Conservation (phyloP, 1,140 invertebrate genomes). For the Chlorops oryzae region DNA sequence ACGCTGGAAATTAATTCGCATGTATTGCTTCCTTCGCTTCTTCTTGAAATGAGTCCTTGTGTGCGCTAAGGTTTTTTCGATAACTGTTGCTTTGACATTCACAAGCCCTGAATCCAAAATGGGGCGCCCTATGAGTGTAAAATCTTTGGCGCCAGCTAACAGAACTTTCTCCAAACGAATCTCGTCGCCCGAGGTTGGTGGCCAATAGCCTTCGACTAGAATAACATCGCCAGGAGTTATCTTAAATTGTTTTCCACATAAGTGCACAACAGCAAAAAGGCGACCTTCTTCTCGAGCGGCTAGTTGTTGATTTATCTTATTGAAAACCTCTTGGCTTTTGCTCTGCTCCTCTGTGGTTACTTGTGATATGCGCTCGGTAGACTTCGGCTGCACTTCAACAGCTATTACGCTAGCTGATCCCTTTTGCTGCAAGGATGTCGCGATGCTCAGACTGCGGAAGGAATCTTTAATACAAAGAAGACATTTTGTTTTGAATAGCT, state of each 20-base stretch:
- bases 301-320: slow-evolving; percentile 58
- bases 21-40: slow-evolving; percentile 69
- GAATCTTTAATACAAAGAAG: slow-evolving; percentile 24
- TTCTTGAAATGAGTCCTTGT: slow-evolving; percentile 72
- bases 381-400: slow-evolving; percentile 15
- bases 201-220: slow-evolving; percentile 75
- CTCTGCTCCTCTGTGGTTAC: slow-evolving; percentile 28
- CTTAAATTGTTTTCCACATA: slow-evolving; percentile 81
- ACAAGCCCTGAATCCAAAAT: slow-evolving; percentile 70
- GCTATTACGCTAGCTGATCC: slow-evolving; percentile 13
- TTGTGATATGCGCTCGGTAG: neutral
- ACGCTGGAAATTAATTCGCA: slow-evolving; percentile 66
- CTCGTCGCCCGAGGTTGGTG: slow-evolving; percentile 74
- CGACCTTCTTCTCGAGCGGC: slow-evolving; percentile 56
- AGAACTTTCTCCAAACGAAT: slow-evolving; percentile 83
- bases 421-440: slow-evolving; percentile 30
- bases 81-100: slow-evolving; percentile 73
- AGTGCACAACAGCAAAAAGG: slow-evolving; percentile 79
- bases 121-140: slow-evolving; percentile 78
- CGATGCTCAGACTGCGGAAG: slow-evolving; percentile 32
- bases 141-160: slow-evolving; percentile 75
- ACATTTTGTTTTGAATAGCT: too few species aligned
- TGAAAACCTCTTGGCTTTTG: slow-evolving; percentile 45
- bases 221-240: slow-evolving; percentile 82
- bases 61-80: slow-evolving; percentile 83